Evolutionary conservation across 2,113 vertebrate genomes (phyloP), one percentile per base, ranked within the genome.

Genomic region (Ameiurus melas): DNA sequence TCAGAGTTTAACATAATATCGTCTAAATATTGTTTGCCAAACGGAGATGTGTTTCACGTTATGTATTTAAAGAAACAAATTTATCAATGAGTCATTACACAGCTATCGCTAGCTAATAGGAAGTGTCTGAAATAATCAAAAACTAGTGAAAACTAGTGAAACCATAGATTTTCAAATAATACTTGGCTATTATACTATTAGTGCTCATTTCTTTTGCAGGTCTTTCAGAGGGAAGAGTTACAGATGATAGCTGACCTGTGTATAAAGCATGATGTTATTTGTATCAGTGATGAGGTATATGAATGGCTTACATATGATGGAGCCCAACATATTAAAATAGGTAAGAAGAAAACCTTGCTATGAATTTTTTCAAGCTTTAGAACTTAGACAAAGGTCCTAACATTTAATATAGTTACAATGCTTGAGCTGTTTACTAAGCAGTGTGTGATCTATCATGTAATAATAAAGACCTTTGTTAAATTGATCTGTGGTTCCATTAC

Each of bases 201-300:
- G 25, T 20, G 57, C 57, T 58, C 17, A 71, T 71, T 80, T n/a
- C 1, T 62, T 30, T 5, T 64, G 16, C 94, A 99, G 98, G 97
- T 99, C 14, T 99, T 96, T 93, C 96, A 94, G 89, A 92, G 8
- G 0, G 93, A 88, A 5, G 98, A 99, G 90, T 94, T 99, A 91
- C 95, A 96, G 86, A 89, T 96, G 92, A 95, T 99, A 1, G 97
- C 98, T 10, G 94, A 95, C 55, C 93, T 99, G 83, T 99, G 98
- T 43, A 94, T 96, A 91, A 96, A 96, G 92, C 96, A 99, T 0
- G 94, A 97, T 0, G 91, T 96, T 86, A 68, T 99, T 83, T 99
- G 98, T 92, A 91, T 99, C 94, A 95, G 96, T 0, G 98, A 99
- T 0, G 98, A 99, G 91, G 98, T 99, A 71, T 99, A 99, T 2